These are phyloP conservation scores for Tachuris rubrigastra DNA, from an alignment of 2,113 vertebrate genomes.

Conservation along the genomic window DNA sequence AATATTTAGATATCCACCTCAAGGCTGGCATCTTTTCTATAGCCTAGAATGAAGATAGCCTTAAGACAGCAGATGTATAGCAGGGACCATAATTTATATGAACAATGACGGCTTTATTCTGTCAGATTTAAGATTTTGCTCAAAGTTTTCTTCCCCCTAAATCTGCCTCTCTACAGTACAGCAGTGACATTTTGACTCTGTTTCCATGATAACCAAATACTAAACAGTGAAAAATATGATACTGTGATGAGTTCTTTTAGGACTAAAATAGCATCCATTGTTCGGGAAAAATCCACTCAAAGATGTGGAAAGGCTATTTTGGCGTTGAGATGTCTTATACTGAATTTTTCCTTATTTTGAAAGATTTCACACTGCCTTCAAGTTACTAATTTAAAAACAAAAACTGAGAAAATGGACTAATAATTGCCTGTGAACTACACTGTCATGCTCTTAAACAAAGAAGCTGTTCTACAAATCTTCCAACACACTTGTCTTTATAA, in stretches of 20 bases:
- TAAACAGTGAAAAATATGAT: neutral
- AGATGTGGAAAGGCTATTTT: neutral
- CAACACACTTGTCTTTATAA: neutral
- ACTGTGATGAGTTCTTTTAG: neutral
- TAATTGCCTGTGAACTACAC: slow-evolving; percentile 12
- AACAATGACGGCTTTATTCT: neutral
- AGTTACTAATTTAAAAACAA: slow-evolving; percentile 21
- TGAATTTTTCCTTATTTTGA: neutral
- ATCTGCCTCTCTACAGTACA: neutral
- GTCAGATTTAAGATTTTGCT: neutral
- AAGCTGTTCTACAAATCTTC: neutral
- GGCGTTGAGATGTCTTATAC: neutral
- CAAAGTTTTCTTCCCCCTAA: neutral
- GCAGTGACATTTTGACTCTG: neutral
- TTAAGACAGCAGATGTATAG: neutral
- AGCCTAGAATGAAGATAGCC: neutral
- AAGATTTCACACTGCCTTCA: neutral
- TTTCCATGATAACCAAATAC: slow-evolving; percentile 33
- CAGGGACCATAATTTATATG: neutral
- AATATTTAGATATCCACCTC: neutral
- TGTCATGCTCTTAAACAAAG: neutral
- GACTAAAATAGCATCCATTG: slow-evolving; percentile 17
- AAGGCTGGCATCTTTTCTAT: neutral
- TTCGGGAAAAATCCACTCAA: slow-evolving; percentile 4
- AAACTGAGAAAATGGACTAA: slow-evolving; percentile 1